Evolutionary conservation across 1,140 invertebrate species (phyloP).

Genomic region (Lasioglossum albipes): DNA sequence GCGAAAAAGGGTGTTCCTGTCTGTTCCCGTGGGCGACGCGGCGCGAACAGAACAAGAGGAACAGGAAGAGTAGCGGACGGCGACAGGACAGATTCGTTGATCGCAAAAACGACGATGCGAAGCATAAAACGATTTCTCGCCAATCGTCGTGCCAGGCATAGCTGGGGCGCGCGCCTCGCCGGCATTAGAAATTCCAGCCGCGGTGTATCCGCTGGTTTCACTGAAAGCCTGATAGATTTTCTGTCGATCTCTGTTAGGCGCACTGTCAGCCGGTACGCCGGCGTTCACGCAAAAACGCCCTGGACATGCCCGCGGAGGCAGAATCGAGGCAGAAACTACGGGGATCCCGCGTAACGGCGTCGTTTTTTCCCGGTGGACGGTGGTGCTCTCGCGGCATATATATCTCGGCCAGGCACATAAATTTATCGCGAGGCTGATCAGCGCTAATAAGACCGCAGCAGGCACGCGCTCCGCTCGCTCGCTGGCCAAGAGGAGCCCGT

Average conservation of each 20-base stretch:
- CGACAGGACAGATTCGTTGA: constrained; percentile 17
- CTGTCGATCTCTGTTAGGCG: constrained; percentile 58
- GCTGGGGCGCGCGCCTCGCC: constrained; percentile 14
- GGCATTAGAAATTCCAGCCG: constrained; percentile 46
- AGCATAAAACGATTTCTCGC: constrained; percentile 45
- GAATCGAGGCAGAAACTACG: constrained; percentile 40
- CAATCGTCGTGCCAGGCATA: constrained; percentile 44
- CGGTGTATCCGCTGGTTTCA: constrained; percentile 45
- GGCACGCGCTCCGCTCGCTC: constrained; percentile 45
- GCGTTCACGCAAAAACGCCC: constrained; percentile 48
- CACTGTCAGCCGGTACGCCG: constrained; percentile 37
- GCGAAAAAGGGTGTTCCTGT: not conserved
- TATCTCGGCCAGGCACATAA: constrained; percentile 49
- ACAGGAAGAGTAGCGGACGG: not conserved
- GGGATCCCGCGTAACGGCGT: constrained; percentile 38
- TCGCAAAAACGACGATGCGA: constrained; percentile 33
- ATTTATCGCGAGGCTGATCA: constrained; percentile 61
- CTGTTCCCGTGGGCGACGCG: not conserved
- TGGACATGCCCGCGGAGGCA: constrained; percentile 26
- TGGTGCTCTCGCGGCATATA: constrained; percentile 30
- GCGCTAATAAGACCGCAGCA: constrained; percentile 59
- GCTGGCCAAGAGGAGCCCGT: no score
- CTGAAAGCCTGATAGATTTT: constrained; percentile 63
- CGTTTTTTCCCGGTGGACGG: constrained; percentile 30
- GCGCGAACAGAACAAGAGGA: not conserved